Evolutionary conservation across 2,797 vertebrate genomes (phyloP).

Genomic region (Otolemur crassicaudatus): DNA sequence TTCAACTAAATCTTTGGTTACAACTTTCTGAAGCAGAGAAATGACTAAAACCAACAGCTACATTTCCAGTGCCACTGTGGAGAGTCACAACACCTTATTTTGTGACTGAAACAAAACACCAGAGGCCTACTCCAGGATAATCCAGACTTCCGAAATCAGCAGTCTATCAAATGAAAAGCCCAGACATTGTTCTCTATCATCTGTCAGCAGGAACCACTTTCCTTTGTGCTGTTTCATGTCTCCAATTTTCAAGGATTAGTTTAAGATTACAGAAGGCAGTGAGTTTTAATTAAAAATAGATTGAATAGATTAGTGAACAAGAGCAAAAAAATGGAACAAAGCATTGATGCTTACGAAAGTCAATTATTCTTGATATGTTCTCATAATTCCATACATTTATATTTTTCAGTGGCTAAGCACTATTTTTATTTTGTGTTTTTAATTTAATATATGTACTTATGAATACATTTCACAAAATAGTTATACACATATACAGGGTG

Average conservation of each 20-base stretch:
- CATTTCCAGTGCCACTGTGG: background rate
- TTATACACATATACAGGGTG: too few relatives aligned
- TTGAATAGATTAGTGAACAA: constrained; percentile 70
- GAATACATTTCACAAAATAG: background rate
- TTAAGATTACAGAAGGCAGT: constrained; percentile 69
- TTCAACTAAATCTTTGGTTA: background rate
- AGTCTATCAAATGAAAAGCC: background rate
- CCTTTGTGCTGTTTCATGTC: constrained; percentile 55
- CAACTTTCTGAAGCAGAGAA: background rate
- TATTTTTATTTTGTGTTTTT: constrained; percentile 23
- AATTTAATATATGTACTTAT: constrained; percentile 1
- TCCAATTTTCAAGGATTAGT: constrained; percentile 82
- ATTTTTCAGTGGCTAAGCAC: background rate
- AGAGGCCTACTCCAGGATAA: background rate
- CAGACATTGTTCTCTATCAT: constrained; percentile 54
- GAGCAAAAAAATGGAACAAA: constrained; percentile 21
- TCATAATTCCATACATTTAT: background rate
- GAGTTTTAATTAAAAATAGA: constrained; percentile 86
- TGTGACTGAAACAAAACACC: constrained; percentile 63
- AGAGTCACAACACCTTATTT: background rate
- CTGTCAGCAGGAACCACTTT: constrained; percentile 76
- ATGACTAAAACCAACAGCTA: background rate
- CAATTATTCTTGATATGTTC: constrained; percentile 7
- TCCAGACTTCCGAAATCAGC: constrained; percentile 53
- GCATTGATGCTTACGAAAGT: constrained; percentile 27